phyloP scores from a whole-genome alignment of 2,797 vertebrate species.

The Argyrosomus regius region DNA sequence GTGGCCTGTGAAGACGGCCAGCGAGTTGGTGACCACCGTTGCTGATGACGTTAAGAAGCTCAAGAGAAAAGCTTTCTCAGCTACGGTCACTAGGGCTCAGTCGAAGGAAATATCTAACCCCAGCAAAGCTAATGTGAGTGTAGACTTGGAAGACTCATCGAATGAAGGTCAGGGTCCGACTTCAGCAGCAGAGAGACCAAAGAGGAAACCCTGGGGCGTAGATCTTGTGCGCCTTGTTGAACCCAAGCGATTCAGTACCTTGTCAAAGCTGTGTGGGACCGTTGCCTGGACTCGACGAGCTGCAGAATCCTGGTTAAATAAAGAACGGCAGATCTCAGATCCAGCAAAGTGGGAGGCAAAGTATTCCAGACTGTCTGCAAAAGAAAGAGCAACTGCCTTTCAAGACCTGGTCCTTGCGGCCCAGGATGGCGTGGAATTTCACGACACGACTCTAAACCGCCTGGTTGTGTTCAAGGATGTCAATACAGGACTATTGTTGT shows the following conservation, averaged over 20 bases:
- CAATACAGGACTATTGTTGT: no score
- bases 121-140: background rate
- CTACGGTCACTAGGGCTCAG: background rate
- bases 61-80: constrained; percentile 16
- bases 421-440: no score
- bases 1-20: constrained; percentile 13
- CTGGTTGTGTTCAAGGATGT: no score
- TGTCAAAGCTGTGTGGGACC: constrained; percentile 9
- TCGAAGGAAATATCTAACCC: background rate
- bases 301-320: background rate
- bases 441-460: no score
- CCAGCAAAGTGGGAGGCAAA: no score
- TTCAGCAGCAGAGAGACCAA: background rate
- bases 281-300: constrained; percentile 17
- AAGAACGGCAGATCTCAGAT: no score
- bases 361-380: no score
- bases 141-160: no score
- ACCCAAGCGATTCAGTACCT: background rate
- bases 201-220: background rate
- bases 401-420: no score
- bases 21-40: background rate
- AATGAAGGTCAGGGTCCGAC: background rate
- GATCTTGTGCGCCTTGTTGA: constrained; percentile 3
- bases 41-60: background rate
- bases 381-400: no score